Conservation (phyloP, 2,888 invertebrate genomes). For the Tineola bisselliella region DNA sequence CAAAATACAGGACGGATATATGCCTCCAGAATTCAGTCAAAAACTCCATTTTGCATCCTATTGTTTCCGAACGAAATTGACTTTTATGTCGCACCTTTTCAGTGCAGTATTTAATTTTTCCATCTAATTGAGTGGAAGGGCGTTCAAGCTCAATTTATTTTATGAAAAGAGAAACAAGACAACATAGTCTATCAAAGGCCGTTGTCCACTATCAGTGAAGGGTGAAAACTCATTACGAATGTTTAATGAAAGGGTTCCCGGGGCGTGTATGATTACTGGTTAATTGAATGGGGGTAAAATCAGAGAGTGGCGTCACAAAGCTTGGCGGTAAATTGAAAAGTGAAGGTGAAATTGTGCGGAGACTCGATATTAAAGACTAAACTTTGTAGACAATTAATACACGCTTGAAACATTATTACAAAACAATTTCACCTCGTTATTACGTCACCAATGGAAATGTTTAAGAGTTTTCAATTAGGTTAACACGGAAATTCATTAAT, state of each 20-base stretch:
- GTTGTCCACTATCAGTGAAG: conserved; percentile 60
- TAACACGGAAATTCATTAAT: too few relatives aligned
- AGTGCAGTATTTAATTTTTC: conserved; percentile 20
- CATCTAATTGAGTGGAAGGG: conserved; percentile 32
- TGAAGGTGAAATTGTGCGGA: conserved; percentile 21
- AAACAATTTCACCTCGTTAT: too few relatives aligned
- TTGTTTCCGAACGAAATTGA: neutral
- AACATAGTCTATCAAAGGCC: conserved; percentile 38
- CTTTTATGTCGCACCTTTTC: conserved; percentile 13
- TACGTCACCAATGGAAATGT: too few relatives aligned
- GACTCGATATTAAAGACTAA: neutral
- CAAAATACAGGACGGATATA: too few relatives aligned
- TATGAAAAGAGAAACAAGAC: conserved; percentile 44
- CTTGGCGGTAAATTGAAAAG: conserved; percentile 37
- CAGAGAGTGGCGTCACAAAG: conserved; percentile 49
- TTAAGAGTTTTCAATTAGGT: too few relatives aligned
- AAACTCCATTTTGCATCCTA: neutral
- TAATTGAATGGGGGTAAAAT: conserved; percentile 61
- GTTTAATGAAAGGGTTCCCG: conserved; percentile 61
- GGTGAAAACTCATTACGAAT: conserved; percentile 64
- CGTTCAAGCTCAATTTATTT: conserved; percentile 35
- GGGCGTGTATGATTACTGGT: conserved; percentile 63
- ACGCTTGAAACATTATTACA: neutral
- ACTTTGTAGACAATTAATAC: conserved; percentile 11
- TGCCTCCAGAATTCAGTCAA: neutral